These are phyloP conservation scores for Lasioglossum marginatum DNA, from an alignment of 2,888 invertebrate species.

Conservation along the genomic window DNA sequence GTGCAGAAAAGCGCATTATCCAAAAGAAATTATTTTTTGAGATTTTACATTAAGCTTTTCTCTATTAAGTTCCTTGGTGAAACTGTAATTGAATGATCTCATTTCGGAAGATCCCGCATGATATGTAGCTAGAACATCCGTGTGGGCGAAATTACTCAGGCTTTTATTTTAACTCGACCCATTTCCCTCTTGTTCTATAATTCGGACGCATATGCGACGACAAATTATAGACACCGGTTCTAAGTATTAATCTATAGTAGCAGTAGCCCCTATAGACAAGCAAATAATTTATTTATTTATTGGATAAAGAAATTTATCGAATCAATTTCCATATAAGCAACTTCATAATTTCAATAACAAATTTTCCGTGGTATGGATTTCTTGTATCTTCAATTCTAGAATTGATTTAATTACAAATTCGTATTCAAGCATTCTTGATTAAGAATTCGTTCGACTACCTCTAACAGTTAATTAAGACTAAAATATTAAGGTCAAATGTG, in stretches of 20 bases:
- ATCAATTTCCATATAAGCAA: no score
- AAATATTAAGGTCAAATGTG: constrained; percentile 3
- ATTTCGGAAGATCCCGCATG: constrained; percentile 43
- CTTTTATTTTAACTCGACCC: constrained; percentile 77
- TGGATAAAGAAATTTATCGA: no score
- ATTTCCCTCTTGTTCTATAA: constrained; percentile 67
- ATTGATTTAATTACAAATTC: background rate
- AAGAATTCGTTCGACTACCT: background rate
- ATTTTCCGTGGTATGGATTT: background rate
- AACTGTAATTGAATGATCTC: constrained; percentile 25
- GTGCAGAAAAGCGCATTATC: background rate
- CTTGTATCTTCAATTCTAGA: background rate
- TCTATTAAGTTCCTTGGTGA: constrained; percentile 2
- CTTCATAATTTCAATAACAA: background rate
- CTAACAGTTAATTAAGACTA: background rate
- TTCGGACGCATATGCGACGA: constrained; percentile 36
- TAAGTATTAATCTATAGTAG: background rate
- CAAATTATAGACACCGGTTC: constrained; percentile 48
- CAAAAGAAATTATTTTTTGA: background rate
- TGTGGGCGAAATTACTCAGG: constrained; percentile 76
- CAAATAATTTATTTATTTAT: background rate
- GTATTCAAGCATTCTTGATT: background rate
- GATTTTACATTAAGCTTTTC: background rate
- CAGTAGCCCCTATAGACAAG: background rate
- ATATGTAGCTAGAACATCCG: constrained; percentile 32